Base-by-base conservation (phyloP, 2,888 invertebrate genomes). In the Rotaria sp. region DNA sequence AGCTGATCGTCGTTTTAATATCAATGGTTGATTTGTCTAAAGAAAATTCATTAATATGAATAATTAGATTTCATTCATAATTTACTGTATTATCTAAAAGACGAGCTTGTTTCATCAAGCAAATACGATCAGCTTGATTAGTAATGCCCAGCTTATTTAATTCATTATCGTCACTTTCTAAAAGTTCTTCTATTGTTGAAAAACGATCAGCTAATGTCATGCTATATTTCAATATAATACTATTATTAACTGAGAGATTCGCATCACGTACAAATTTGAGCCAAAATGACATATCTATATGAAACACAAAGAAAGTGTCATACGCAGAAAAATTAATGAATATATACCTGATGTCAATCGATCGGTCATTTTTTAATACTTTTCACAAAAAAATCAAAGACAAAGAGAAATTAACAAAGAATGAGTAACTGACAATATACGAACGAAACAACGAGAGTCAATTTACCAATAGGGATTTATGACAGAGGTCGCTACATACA, bases 221-320 rank as follows among this genome's bases (percentile, higher is more conserved):
- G 13, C 41, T 45, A 45, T 80, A 80, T 80, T 80, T 45, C 18
- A 80, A 24, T 2, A 80, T 45, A 11, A 24, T 80, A 35, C 80
- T 80, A 80, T 80, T 80, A 35, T 80, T 80, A 45, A n/a, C 45
- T 45, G 45, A 26, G 13, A 80, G 45, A 45, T 80, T 45, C 11
- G 80, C 15, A 45, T 45, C 45, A 26, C n/a, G 26, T 26, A 41
- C 21, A 13, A 80, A 45, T 45, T 45, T 80, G 0, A 80, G 26
- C 80, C 80, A 80, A 45, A 45, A 80, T 41, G 80, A 26, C 45
- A 80, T 80, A 18, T 80, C 80, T 80, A 45, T 4, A 74, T 74
- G 24, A 38, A 10, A 74, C 3, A 24, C 45, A n/a, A 21, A 18
- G 35, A 35, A 18, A 15, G 13, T 30, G 35, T 15, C 2, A 0